Base-by-base conservation (phyloP, 2,888 invertebrate genomes). In the Acrobasis consociella region DNA sequence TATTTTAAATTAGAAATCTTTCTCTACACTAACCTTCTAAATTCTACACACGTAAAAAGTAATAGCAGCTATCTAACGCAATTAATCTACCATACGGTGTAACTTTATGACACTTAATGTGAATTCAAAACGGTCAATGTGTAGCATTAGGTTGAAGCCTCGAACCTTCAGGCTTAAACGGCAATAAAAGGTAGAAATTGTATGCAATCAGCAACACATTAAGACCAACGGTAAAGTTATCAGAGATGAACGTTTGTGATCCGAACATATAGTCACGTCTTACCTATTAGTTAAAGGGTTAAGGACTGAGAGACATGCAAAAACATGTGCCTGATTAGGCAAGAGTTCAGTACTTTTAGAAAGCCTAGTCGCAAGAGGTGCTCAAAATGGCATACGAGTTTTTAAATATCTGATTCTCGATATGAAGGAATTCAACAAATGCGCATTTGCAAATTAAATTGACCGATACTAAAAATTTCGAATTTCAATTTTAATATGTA, bases 231-330 rank as follows among this genome's bases (percentile, higher is more conserved):
- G 69, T 70, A 69, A 75, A 65, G 69, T 71, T 70, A 81, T 83
- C 77, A 67, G 68, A 82, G 86, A 87, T 87, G 79, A 80, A 78
- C 72, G 76, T 71, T 72, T 73, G 75, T 81, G 86, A 89, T 88
- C 77, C 68, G 72, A 79, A 77, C 81, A 83, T 82, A 71, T 67
- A 85, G 87, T 89, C 91, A 91, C 90, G 91, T 88, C 76, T 76
- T 67, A 69, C 79, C 89, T 87, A 89, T 91, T 86, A 89, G 81
- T 78, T 75, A 73, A 75, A 76, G 78, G 75, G 78, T 74, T 86
- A 85, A 87, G 81, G 77, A 82, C 82, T 81, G 67, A 70, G 70
- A 81, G 78, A 87, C 87, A 89, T 83, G 87, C 85, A 66, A 86
- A 72, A 75, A 74, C 72, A 75, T 67, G 68, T 60, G 63, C 64